Conservation (phyloP, 2,113 vertebrate genomes). For the Fregetta grallaria region DNA sequence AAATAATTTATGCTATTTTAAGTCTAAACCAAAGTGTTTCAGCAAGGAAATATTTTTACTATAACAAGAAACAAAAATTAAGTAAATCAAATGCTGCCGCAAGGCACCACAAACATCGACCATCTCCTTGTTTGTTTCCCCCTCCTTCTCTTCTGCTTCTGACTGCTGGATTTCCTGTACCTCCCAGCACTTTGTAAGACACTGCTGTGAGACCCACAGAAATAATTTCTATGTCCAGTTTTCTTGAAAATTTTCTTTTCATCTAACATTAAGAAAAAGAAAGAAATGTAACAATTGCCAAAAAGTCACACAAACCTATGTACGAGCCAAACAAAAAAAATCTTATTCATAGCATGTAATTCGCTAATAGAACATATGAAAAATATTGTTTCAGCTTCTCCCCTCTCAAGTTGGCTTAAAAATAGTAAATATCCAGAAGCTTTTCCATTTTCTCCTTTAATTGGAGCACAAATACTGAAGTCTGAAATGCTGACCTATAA, state of each 20-base stretch:
- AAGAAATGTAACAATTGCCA: not conserved
- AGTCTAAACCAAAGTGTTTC: constrained; percentile 7
- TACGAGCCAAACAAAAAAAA: not conserved
- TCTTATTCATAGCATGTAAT: not conserved
- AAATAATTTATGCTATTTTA: constrained; percentile 2
- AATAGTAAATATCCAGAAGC: constrained; percentile 14
- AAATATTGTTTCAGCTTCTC: not conserved
- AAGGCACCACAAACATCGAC: not conserved
- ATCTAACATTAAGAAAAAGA: not conserved
- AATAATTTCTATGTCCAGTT: not conserved
- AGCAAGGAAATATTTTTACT: constrained; percentile 10
- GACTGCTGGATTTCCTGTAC: not conserved
- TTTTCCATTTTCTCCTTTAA: constrained; percentile 15
- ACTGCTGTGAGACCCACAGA: not conserved
- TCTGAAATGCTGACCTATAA: constrained; percentile 36
- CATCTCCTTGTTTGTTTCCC: not conserved
- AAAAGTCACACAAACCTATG: not conserved
- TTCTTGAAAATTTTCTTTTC: not conserved
- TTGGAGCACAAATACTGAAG: not conserved
- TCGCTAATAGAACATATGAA: not conserved
- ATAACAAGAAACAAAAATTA: not conserved
- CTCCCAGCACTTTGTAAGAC: not conserved
- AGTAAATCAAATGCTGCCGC: not conserved
- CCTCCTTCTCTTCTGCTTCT: not conserved
- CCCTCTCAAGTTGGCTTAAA: not conserved